Evolutionary conservation across 2,113 vertebrate species (phyloP).

Genomic region (Camelus bactrianus): DNA sequence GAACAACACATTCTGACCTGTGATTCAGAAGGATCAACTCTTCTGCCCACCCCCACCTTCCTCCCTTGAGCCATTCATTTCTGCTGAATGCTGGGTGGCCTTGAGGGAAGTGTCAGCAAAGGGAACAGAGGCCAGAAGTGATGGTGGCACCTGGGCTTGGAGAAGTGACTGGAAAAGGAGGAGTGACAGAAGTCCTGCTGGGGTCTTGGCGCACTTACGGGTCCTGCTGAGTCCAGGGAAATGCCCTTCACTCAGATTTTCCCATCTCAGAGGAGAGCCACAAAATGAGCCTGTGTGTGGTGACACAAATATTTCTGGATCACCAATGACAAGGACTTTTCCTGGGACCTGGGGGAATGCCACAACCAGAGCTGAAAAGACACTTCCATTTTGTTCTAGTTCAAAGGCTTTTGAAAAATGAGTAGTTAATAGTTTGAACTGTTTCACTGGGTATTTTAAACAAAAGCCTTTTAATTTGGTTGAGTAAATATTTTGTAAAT

Average conservation of each 20-base stretch:
- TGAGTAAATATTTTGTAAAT: background rate
- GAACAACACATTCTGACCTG: background rate
- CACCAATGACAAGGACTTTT: background rate
- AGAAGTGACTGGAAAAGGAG: background rate
- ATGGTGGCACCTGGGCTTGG: background rate
- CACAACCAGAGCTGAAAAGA: background rate
- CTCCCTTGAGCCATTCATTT: background rate
- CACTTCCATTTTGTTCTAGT: background rate
- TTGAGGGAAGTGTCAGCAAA: background rate
- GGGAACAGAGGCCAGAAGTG: background rate
- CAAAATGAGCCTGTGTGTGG: background rate
- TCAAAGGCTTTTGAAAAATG: slow-evolving; percentile 11
- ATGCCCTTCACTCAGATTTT: background rate
- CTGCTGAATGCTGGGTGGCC: background rate
- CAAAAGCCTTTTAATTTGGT: background rate
- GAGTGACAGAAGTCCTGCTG: background rate
- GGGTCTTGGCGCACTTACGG: background rate
- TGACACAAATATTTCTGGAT: background rate
- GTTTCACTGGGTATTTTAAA: background rate
- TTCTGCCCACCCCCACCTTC: background rate
- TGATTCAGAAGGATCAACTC: background rate
- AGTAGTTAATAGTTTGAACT: background rate
- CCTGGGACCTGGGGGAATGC: background rate
- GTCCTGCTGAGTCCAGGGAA: background rate
- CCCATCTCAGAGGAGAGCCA: background rate